phyloP scores from a whole-genome alignment of 2,797 vertebrate species.

The Cyclopterus lumpus region DNA sequence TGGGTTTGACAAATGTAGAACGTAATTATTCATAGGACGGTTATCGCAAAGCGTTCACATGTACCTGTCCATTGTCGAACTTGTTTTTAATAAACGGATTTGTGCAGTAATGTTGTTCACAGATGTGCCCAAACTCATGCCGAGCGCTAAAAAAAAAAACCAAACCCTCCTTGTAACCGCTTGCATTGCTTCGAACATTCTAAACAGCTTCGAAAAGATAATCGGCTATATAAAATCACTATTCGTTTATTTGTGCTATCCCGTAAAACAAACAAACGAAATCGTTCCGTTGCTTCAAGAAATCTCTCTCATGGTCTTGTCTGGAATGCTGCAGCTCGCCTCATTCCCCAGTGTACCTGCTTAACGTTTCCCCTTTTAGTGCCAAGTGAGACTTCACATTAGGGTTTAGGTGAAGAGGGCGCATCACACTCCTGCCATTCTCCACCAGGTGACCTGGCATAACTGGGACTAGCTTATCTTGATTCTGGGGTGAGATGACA shows the following conservation, averaged over 20 bases:
- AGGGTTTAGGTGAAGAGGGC: neutral
- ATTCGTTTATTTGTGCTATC: neutral
- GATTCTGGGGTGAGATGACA: slow-evolving; percentile 38
- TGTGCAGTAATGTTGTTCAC: slow-evolving; percentile 46
- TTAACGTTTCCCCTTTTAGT: slow-evolving; percentile 1
- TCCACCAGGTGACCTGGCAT: slow-evolving; percentile 13
- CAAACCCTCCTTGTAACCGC: slow-evolving; percentile 15
- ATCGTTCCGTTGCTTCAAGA: slow-evolving; percentile 39
- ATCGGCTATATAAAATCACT: neutral
- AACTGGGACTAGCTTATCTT: slow-evolving; percentile 28
- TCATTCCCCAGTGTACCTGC: slow-evolving; percentile 7
- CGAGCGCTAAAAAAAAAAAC: slow-evolving; percentile 14
- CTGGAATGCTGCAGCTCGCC: slow-evolving; percentile 23
- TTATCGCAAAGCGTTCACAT: slow-evolving; percentile 47
- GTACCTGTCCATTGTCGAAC: slow-evolving; percentile 51
- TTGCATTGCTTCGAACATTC: slow-evolving; percentile 3
- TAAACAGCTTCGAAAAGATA: neutral
- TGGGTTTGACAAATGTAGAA: slow-evolving; percentile 25
- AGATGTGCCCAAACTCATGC: slow-evolving; percentile 31
- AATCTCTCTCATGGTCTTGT: slow-evolving; percentile 20
- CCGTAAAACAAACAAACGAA: slow-evolving; percentile 1
- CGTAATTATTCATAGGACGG: slow-evolving; percentile 27
- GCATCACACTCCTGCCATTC: neutral
- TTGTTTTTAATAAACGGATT: slow-evolving; percentile 57
- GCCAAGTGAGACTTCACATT: neutral